Base-by-base conservation (phyloP, 2,113 vertebrate genomes). In the Onychostruthus taczanowskii region DNA sequence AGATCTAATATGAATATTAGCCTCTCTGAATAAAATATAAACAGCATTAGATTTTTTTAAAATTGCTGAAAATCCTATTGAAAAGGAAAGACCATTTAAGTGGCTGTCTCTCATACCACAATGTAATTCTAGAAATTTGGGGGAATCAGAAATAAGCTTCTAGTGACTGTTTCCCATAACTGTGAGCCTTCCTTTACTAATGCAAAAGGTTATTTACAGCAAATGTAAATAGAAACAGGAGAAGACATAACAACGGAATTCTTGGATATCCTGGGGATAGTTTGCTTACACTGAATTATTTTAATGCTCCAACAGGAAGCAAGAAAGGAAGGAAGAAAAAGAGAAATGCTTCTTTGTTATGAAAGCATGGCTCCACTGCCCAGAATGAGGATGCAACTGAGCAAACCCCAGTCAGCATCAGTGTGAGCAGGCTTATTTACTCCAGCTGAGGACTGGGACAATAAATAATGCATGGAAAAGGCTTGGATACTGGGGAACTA, bases 271-370 rank as follows among this genome's bases (percentile, higher is more conserved):
- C 91, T 94, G 87, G 66, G 73, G 87, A 87, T 58, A 87, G 62
- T 93, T 91, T 89, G 74, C 74, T 84, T 94, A 93, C 37, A 69
- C 49, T 58, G 53, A 92, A 95, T 58, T 84, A 89, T 81, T 95
- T 94, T 68, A 92, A 84, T 85, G 30, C 26, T 73, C 55, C 72
- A 75, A 73, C 14, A 96, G 94, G 94, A 94, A 96, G 49, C 2
- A 2, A 93, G 79, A 89, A 85, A 89, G 66, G 62, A 89, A 96
- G 86, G 73, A 93, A 94, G 64, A 73, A 81, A 94, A 89, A 69
- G 41, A 84, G 37, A 94, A 87, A 79, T 46, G 56, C 9, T 67
- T 64, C 53, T 91, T 84, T 93, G 22, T 89, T 64, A 35, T 79
- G 79, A 69, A 89, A 93, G 58, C 43, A 66, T 33, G 50, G 77